These are phyloP conservation scores for Cyclina sinensis DNA, from an alignment of 1,140 invertebrate genomes.

Conservation along the genomic window DNA sequence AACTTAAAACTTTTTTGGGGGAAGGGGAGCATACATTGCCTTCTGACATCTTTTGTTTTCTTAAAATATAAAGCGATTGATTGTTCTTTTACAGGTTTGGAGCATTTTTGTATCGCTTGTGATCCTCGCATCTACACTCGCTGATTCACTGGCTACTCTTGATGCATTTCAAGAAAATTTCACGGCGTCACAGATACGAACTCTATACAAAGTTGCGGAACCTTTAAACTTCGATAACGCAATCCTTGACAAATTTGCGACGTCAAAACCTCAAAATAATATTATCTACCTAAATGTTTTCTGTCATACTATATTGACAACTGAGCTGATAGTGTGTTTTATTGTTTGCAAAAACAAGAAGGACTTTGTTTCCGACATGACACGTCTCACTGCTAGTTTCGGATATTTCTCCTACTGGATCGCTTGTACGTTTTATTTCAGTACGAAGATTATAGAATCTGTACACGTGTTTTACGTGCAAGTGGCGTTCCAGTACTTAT, in stretches of 20 bases:
- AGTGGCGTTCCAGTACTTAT: background rate
- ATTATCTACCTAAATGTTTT: background rate
- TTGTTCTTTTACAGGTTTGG: slow-evolving; percentile 10
- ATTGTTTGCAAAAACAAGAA: background rate
- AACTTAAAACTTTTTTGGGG: too few species aligned
- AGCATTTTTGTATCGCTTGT: background rate
- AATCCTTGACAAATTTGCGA: background rate
- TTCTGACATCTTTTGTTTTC: too few species aligned
- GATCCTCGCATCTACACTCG: background rate
- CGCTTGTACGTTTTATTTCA: background rate
- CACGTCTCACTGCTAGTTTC: background rate
- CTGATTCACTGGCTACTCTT: background rate
- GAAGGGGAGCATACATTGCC: too few species aligned
- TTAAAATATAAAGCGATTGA: background rate
- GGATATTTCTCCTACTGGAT: slow-evolving; percentile 1
- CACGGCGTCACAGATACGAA: background rate
- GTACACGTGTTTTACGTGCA: background rate
- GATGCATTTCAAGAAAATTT: background rate
- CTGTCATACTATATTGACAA: background rate
- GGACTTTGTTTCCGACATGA: background rate
- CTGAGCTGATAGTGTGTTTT: slow-evolving; percentile 4
- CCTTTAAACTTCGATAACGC: background rate
- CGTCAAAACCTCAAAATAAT: background rate
- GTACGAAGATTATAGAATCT: background rate
- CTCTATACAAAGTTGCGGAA: background rate